A percentile compares a stretch with the other conserved stretches of the same genome.
Conservation (phyloP, 2,113 vertebrate species). For the Lichenostomus cassidix region DNA sequence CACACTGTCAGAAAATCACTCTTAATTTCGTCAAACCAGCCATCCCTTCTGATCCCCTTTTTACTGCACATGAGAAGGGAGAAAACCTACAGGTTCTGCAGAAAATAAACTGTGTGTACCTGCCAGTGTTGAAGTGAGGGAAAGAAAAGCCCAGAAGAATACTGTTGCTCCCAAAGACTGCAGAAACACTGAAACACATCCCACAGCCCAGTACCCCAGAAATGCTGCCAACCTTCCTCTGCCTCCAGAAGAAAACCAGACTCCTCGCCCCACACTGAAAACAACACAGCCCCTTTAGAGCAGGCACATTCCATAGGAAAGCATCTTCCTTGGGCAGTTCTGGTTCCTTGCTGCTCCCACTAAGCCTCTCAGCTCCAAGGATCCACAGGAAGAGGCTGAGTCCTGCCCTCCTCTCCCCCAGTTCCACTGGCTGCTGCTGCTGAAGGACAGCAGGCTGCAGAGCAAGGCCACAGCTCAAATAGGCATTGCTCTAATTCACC, state of each 20-base stretch:
- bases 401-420: not conserved
- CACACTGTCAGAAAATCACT: not conserved
- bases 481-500: constrained; percentile 30
- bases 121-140: not conserved
- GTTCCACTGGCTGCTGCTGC: not conserved
- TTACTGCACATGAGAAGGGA: not conserved
- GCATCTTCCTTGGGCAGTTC: not conserved
- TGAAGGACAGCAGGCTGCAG: not conserved
- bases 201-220: not conserved
- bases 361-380: not conserved
- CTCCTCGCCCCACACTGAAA: not conserved
- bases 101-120: not conserved
- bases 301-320: not conserved
- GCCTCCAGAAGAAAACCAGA: not conserved
- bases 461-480: not conserved
- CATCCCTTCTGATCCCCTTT: not conserved
- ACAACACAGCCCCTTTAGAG: not conserved
- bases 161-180: not conserved
- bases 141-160: not conserved
- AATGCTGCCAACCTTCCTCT: not conserved
- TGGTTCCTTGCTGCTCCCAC: not conserved
- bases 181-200: not conserved
- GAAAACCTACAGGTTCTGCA: not conserved
- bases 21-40: not conserved
- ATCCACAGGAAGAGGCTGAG: not conserved